These are phyloP conservation scores for Trichomycterus rosablanca DNA, from an alignment of 2,113 vertebrate genomes.

Conservation along the genomic window DNA sequence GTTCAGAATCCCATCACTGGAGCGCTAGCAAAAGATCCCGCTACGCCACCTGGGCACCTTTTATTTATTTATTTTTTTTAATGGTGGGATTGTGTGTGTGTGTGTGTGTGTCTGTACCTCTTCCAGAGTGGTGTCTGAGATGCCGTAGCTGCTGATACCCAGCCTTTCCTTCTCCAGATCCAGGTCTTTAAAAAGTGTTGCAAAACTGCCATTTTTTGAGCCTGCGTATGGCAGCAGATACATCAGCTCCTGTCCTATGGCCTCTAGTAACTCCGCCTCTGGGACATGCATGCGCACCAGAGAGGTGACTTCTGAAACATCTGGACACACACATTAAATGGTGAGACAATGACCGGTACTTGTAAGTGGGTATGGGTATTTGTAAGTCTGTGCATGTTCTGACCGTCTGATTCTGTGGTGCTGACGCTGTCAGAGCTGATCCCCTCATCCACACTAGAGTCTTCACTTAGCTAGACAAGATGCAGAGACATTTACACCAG, in stretches of 20 bases:
- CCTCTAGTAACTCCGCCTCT: constrained; percentile 84
- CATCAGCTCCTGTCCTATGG: constrained; percentile 90
- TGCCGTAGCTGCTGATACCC: constrained; percentile 90
- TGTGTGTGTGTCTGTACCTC: too few relatives aligned
- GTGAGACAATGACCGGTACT: too few relatives aligned
- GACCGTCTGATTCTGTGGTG: constrained; percentile 81
- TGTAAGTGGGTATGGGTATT: constrained; percentile 5
- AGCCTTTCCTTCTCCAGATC: constrained; percentile 80
- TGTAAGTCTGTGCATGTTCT: background rate
- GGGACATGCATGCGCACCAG: constrained; percentile 72
- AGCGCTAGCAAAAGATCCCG: too few relatives aligned
- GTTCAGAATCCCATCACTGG: too few relatives aligned
- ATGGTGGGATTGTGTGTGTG: too few relatives aligned
- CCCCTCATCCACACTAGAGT: constrained; percentile 79
- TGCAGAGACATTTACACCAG: constrained; percentile 19
- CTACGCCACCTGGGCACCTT: too few relatives aligned
- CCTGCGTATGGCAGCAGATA: constrained; percentile 87
- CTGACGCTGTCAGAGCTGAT: constrained; percentile 79
- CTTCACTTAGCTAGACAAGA: constrained; percentile 68
- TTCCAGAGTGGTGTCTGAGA: constrained; percentile 93
- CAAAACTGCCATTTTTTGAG: constrained; percentile 87
- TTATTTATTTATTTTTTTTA: too few relatives aligned
- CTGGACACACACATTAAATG: constrained; percentile 25
- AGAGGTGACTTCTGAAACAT: constrained; percentile 52
- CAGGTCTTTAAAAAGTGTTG: constrained; percentile 85